These are phyloP conservation scores for Pristionchus entomophagus DNA, from an alignment of 2,888 invertebrate species.

Conservation along the genomic window DNA sequence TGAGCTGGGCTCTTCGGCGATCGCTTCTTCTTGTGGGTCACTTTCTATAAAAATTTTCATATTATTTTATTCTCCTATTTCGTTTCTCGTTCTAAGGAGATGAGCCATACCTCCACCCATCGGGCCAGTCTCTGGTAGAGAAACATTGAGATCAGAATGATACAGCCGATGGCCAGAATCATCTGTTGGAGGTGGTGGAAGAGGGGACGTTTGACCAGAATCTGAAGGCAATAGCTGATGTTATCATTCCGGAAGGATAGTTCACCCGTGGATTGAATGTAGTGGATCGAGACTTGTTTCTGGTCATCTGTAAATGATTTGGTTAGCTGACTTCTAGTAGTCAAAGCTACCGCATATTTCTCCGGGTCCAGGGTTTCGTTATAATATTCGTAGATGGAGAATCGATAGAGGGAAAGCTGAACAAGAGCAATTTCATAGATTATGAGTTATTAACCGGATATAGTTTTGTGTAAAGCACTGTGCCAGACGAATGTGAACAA, in stretches of 20 bases:
- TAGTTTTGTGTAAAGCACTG: too few relatives aligned
- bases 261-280: slow-evolving; percentile 1
- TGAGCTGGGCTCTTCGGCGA: background rate
- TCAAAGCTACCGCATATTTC: background rate
- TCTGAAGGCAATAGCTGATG: background rate
- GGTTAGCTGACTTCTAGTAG: too few relatives aligned
- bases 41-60: background rate
- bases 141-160: background rate
- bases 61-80: background rate
- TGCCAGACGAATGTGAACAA: too few relatives aligned
- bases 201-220: background rate
- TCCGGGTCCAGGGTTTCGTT: background rate
- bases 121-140: background rate
- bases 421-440: background rate
- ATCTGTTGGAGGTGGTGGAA: background rate
- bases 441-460: too few relatives aligned
- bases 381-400: background rate
- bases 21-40: background rate
- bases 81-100: too few relatives aligned
- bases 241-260: background rate
- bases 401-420: background rate
- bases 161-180: background rate
- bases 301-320: background rate
- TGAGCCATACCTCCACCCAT: background rate
- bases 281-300: background rate